These are phyloP conservation scores for Lycopodina hypogea DNA, from an alignment of 37 sponge, comb jelly and placozoan genomes.

Conservation along the genomic window DNA sequence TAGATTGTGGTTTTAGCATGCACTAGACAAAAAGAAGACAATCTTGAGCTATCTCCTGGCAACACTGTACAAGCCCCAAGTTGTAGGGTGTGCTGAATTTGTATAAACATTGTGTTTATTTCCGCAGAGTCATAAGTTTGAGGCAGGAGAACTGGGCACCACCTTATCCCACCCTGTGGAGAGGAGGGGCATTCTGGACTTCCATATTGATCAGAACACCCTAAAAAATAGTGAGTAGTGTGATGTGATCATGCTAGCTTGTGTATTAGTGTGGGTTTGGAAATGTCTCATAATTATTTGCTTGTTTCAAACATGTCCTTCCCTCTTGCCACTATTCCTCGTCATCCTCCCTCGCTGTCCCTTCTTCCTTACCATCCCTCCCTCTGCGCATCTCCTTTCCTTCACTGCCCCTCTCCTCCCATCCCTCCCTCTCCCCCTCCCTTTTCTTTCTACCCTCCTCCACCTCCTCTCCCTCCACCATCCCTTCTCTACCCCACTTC, in stretches of 20 bases:
- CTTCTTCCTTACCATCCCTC: neutral
- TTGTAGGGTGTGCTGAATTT: neutral
- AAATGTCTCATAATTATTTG: too few relatives aligned
- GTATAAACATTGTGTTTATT: neutral
- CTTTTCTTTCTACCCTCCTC: neutral
- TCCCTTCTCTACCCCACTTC: slow-evolving; percentile 1
- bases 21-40: too few relatives aligned
- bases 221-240: slow-evolving; percentile 31
- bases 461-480: neutral
- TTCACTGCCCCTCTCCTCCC: neutral
- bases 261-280: too few relatives aligned
- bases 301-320: too few relatives aligned
- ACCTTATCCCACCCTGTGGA: slow-evolving; percentile 23
- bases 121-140: slow-evolving; percentile 3
- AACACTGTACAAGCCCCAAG: too few relatives aligned
- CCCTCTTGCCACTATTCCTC: too few relatives aligned
- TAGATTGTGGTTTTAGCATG: too few relatives aligned
- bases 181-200: slow-evolving; percentile 43
- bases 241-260: neutral
- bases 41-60: too few relatives aligned
- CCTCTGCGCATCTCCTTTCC: neutral
- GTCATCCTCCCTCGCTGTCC: slow-evolving; percentile 7
- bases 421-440: neutral
- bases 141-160: slow-evolving; percentile 2
- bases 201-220: slow-evolving; percentile 29